Base-by-base conservation (phyloP, 2,888 invertebrate species). In the Xestia ashworthii region DNA sequence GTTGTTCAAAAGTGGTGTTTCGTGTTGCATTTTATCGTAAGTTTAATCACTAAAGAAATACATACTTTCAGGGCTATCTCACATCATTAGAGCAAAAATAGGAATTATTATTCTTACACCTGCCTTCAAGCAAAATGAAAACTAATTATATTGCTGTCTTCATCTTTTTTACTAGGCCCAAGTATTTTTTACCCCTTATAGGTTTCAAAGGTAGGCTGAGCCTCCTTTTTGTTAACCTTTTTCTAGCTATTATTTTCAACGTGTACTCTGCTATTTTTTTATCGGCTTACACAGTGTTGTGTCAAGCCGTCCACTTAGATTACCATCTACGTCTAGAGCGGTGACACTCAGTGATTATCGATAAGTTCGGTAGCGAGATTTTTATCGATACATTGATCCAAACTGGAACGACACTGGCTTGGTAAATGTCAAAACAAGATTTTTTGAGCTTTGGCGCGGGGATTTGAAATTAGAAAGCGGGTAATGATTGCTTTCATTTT, bases 311-410 rank as follows among this genome's bases (percentile, higher is more conserved):
- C 82, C 85, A 87, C 88, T 88, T 83, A 89, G 93, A 93, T 93
- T 85, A 83, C 81, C 88, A 93, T 93, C 93, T 90, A 87, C 88
- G 90, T 91, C 91, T 93, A 94, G 94, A 93, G 94, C 88, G 92
- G 93, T 93, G 94, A 92, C 93, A 91, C 89, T 78, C 74, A 73
- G 83, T 89, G 91, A 92, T 92, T 92, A 91, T 94, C 93, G 94
- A 94, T 93, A 94, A 89, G 89, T 89, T 81, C 88, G 81, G 86
- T 87, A 84, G 86, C 86, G 81, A 87, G 92, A 93, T 93, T 88
- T 88, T 90, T 90, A 92, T 92, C 93, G 91, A 91, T 86, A 84
- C 71, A 80, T 87, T 88, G 90, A 88, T 90, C 88, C 88, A 85
- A 92, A 90, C 83, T 83, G 89, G 83, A 73, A 71, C 83, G 70